A percentile compares a stretch with the other conserved stretches of the same genome.
Conservation (phyloP, 2,797 vertebrate genomes). For the Onychomys arenicola region DNA sequence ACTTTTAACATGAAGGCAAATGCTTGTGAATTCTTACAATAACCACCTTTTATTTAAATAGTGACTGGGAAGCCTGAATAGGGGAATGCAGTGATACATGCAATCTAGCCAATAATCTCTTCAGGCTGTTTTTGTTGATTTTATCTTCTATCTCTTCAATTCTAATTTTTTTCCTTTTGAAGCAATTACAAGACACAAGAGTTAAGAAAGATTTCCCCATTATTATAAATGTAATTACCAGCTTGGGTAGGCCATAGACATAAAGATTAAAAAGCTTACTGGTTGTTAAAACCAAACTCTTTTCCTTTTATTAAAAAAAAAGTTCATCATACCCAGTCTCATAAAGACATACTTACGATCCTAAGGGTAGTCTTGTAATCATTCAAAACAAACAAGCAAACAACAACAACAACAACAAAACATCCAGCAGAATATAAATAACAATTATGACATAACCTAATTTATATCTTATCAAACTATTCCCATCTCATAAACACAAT, state of each 20-base stretch:
- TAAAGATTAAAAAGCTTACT: slow-evolving; percentile 4
- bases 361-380: slow-evolving; percentile 23
- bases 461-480: neutral
- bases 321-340: neutral
- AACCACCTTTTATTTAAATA: neutral
- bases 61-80: slow-evolving; percentile 16
- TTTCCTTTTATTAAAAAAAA: slow-evolving; percentile 23
- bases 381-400: slow-evolving; percentile 38
- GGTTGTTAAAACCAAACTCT: neutral
- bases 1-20: slow-evolving; percentile 37
- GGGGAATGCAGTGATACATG: neutral
- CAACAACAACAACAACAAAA: neutral
- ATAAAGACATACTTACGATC: neutral
- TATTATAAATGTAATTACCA: slow-evolving; percentile 25
- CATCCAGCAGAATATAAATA: neutral
- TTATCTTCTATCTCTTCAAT: slow-evolving; percentile 35
- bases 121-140: slow-evolving; percentile 21
- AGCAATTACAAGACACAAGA: slow-evolving; percentile 14
- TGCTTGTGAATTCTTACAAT: slow-evolving; percentile 24
- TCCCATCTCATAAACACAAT: neutral
- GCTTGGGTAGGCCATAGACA: neutral
- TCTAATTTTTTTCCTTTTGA: slow-evolving; percentile 14
- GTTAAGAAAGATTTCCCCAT: slow-evolving; percentile 17
- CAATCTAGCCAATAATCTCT: neutral
- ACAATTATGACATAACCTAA: slow-evolving; percentile 16